A percentile compares a stretch with the other conserved stretches of the same genome.
Evolutionary conservation across 2,113 vertebrate species (phyloP).

Genomic region (Rhinichthys klamathensis): DNA sequence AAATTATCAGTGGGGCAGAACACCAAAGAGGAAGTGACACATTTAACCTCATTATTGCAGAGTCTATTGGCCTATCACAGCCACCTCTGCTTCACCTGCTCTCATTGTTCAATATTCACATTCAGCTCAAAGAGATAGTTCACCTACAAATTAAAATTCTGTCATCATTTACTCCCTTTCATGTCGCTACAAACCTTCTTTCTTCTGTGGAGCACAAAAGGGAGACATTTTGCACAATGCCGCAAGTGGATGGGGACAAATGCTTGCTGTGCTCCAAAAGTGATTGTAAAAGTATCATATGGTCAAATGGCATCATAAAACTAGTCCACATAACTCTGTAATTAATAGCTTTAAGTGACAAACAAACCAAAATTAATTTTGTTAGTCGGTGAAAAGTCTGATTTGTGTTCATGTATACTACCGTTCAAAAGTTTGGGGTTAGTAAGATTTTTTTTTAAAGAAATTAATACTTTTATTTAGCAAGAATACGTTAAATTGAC

Average conservation of each 20-base stretch:
- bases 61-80: conserved; percentile 7
- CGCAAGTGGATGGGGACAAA: background rate
- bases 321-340: background rate
- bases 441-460: no score
- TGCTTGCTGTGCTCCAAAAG: background rate
- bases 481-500: no score
- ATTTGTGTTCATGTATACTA: no score
- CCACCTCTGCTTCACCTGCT: background rate
- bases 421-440: no score
- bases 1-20: background rate
- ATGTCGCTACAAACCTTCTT: background rate
- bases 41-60: background rate
- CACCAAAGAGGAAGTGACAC: background rate
- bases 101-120: conserved; percentile 10
- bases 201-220: background rate
- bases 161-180: background rate
- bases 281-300: background rate
- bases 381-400: no score
- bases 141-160: background rate
- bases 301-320: background rate
- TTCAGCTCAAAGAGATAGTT: background rate
- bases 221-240: background rate
- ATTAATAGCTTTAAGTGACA: background rate
- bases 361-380: no score
- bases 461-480: no score